Conservation (phyloP, 1,140 invertebrate species). For the Battus philenor region DNA sequence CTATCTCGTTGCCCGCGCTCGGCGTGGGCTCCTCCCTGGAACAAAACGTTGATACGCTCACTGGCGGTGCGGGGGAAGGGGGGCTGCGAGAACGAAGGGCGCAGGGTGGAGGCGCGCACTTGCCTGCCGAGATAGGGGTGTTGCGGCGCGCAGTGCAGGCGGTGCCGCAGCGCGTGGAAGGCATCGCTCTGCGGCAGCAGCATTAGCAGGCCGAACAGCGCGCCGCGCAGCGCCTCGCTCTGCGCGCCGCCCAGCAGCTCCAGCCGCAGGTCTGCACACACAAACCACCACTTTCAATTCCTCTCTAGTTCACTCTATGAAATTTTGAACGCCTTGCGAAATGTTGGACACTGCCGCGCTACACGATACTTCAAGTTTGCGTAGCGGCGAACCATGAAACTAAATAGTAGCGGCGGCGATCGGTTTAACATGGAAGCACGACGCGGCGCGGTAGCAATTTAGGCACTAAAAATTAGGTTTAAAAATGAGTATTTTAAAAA, state of each 20-base stretch:
- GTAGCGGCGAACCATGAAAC: too few species aligned
- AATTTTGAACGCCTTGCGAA: too few species aligned
- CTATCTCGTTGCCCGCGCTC: slow-evolving; percentile 21
- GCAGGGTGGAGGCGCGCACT: slow-evolving; percentile 6
- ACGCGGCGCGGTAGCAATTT: too few species aligned
- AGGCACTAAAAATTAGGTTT: too few species aligned
- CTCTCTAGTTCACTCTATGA: too few species aligned
- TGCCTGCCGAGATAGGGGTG: slow-evolving; percentile 17
- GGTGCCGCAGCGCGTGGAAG: slow-evolving; percentile 90
- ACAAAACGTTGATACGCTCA: not conserved
- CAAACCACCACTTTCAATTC: too few species aligned
- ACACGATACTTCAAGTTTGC: too few species aligned
- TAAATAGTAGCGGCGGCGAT: too few species aligned
- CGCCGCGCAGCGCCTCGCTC: slow-evolving; percentile 86
- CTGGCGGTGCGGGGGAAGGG: slow-evolving; percentile 13
- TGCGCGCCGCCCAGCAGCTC: slow-evolving; percentile 90
- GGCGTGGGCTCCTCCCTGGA: slow-evolving; percentile 5
- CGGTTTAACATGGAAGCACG: too few species aligned
- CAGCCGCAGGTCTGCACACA: slow-evolving; percentile 88
- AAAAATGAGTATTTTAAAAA: too few species aligned
- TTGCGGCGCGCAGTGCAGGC: slow-evolving; percentile 91
- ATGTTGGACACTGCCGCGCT: too few species aligned
- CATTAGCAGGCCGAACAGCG: slow-evolving; percentile 98
- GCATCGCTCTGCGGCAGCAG: slow-evolving; percentile 97
- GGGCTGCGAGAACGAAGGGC: not conserved